These are phyloP conservation scores for Kuschelorhynchus macadamiae DNA, from an alignment of 2,888 invertebrate species.

Conservation along the genomic window DNA sequence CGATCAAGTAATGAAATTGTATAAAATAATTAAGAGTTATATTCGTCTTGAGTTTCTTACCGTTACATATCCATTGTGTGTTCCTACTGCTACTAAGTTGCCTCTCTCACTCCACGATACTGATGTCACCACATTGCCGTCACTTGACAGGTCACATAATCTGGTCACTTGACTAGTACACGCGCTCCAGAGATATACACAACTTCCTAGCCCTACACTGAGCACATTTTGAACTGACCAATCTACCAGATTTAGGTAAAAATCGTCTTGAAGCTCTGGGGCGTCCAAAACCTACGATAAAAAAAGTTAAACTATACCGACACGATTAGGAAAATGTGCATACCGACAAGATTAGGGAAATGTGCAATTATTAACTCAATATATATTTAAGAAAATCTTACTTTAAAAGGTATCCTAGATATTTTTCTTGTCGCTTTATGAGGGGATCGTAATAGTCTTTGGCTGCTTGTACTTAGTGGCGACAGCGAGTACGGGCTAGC, in stretches of 20 bases:
- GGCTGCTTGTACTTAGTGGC: conserved; percentile 95
- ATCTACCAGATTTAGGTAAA: conserved; percentile 98
- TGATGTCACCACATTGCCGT: conserved; percentile 96
- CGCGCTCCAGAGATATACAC: conserved; percentile 99
- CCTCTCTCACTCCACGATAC: conserved; percentile 99
- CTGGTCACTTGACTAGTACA: conserved; percentile 97
- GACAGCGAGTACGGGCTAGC: conserved; percentile 93
- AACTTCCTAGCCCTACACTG: conserved; percentile 96
- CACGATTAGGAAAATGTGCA: no score
- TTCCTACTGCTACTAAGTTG: conserved; percentile 96
- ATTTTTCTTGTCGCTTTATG: conserved; percentile 98
- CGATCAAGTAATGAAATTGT: no score
- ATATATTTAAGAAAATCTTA: no score
- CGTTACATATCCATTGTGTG: conserved; percentile 96
- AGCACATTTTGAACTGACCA: conserved; percentile 99
- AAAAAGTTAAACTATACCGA: neutral
- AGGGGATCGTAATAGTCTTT: conserved; percentile 93
- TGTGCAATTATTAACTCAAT: no score
- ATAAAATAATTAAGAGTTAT: no score
- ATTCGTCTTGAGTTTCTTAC: conserved; percentile 70
- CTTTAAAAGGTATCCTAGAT: conserved; percentile 97
- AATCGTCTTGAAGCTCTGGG: conserved; percentile 98
- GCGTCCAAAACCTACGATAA: conserved; percentile 83
- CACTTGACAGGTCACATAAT: conserved; percentile 93
- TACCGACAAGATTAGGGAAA: no score